These are phyloP conservation scores for Prunella himalayana DNA, from an alignment of 2,113 vertebrate species.

Conservation along the genomic window DNA sequence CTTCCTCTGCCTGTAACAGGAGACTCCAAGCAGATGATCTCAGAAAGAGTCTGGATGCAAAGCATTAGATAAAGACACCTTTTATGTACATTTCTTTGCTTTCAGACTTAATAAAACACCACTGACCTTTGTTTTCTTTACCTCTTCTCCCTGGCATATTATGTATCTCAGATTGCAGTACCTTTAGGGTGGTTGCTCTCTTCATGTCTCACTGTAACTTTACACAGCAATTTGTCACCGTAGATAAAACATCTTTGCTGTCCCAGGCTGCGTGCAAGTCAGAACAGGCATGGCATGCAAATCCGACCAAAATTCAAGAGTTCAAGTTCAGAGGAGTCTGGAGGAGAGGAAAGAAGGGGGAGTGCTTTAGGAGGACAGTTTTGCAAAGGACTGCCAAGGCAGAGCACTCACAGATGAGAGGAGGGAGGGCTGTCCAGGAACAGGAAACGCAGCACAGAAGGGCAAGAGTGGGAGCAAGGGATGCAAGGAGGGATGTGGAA, in stretches of 20 bases:
- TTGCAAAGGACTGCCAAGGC: neutral
- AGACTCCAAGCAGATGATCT: neutral
- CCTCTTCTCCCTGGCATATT: neutral
- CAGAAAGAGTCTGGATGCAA: neutral
- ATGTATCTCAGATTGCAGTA: neutral
- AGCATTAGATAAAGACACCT: neutral
- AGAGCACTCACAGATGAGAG: neutral
- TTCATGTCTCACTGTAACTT: neutral
- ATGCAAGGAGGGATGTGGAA: neutral
- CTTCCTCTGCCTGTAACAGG: neutral
- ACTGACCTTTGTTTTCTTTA: slow-evolving; percentile 9
- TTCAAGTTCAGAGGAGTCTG: neutral
- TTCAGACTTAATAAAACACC: neutral
- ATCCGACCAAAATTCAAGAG: neutral
- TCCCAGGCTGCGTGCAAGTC: neutral
- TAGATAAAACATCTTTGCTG: slow-evolving; percentile 16
- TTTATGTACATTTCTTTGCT: neutral
- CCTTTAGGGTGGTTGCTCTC: neutral
- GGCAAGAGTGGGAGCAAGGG: neutral
- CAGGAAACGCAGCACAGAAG: neutral
- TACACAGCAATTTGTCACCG: neutral
- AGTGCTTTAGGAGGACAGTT: neutral
- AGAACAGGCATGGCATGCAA: slow-evolving; percentile 9
- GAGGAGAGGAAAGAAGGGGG: neutral
- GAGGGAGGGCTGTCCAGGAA: neutral